Evolutionary conservation across 2,113 vertebrate species (phyloP).

Genomic region (Asarcornis scutulata): DNA sequence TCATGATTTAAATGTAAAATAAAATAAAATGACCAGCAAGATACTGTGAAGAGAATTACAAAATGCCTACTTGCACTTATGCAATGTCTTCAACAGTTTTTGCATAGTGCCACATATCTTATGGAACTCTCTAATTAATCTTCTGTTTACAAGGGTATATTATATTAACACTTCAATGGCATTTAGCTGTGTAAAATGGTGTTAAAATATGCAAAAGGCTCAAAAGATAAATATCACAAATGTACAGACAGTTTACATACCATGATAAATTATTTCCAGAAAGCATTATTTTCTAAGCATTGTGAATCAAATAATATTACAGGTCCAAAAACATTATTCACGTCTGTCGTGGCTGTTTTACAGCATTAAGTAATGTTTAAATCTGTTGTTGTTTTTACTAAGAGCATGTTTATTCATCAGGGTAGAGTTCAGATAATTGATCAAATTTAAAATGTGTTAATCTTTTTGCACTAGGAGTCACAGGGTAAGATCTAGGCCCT

Average conservation of each 20-base stretch:
- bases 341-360: background rate
- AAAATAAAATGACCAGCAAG: background rate
- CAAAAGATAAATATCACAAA: background rate
- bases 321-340: background rate
- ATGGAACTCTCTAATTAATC: background rate
- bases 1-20: background rate
- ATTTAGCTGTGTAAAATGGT: background rate
- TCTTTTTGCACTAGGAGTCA: background rate
- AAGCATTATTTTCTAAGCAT: slow-evolving; percentile 6
- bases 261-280: background rate
- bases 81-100: background rate
- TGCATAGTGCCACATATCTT: background rate
- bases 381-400: background rate
- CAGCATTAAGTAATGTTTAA: background rate
- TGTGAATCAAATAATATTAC: slow-evolving; percentile 31
- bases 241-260: background rate
- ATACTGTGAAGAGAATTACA: background rate
- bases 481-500: background rate
- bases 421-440: background rate
- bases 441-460: background rate
- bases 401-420: background rate
- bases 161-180: background rate
- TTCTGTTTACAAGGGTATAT: background rate
- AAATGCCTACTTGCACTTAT: background rate
- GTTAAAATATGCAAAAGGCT: background rate